phyloP scores from a whole-genome alignment of 2,888 invertebrate genomes.

The Xylocampa areola region DNA sequence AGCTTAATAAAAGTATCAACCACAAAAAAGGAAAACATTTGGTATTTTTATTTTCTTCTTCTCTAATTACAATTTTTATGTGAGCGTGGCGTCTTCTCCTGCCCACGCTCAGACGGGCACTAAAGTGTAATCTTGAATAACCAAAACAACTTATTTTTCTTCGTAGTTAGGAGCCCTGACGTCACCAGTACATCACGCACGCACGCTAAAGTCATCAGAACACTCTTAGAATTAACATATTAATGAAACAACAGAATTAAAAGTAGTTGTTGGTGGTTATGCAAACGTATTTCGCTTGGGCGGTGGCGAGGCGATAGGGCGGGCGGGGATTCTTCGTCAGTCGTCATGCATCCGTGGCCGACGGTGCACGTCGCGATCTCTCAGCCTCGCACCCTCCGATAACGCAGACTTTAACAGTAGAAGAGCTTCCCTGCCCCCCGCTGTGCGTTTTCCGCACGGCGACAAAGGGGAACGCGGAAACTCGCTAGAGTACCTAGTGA shows the following conservation, averaged over 20 bases:
- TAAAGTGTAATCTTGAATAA: slow-evolving; percentile 8
- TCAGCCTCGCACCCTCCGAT: slow-evolving; percentile 45
- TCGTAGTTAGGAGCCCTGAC: slow-evolving; percentile 7
- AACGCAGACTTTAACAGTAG: slow-evolving; percentile 55
- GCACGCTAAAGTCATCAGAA: slow-evolving; percentile 29
- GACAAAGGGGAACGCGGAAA: slow-evolving; percentile 46
- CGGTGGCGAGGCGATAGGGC: slow-evolving; percentile 79
- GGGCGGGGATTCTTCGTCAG: slow-evolving; percentile 78
- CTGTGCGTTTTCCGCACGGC: slow-evolving; percentile 30
- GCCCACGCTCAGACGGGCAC: slow-evolving; percentile 9
- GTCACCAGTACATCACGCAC: slow-evolving; percentile 17
- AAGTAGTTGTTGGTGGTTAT: slow-evolving; percentile 64
- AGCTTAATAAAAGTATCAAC: not conserved
- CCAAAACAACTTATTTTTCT: slow-evolving; percentile 22
- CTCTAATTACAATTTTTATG: slow-evolving; percentile 22
- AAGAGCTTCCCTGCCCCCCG: slow-evolving; percentile 52
- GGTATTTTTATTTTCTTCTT: slow-evolving; percentile 7
- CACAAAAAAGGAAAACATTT: slow-evolving; percentile 7
- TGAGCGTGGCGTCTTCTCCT: slow-evolving; percentile 1
- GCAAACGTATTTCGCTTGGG: slow-evolving; percentile 78
- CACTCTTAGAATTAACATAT: slow-evolving; percentile 62
- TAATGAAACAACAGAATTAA: slow-evolving; percentile 71
- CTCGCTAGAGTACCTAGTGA: slow-evolving; percentile 37
- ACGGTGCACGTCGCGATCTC: slow-evolving; percentile 67
- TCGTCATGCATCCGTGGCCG: slow-evolving; percentile 74